Base-by-base conservation (phyloP, 2,888 invertebrate genomes). In the Amblyjoppa proteus region DNA sequence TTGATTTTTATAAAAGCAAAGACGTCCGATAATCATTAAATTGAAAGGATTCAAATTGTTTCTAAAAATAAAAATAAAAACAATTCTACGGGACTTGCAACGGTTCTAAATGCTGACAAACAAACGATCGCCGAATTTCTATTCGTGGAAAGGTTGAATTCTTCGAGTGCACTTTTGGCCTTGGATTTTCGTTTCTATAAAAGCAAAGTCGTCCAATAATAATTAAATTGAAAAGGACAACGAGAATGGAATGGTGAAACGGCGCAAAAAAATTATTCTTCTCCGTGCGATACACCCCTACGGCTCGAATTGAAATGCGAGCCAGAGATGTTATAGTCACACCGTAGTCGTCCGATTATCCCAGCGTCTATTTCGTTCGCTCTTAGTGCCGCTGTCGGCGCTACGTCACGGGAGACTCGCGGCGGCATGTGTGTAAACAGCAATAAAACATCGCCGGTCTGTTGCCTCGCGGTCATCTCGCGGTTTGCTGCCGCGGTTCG, bases 341-440 rank as follows among this genome's bases (percentile, higher is more conserved):
- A 58, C 58, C 3, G 58, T 58, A 25, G 28, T 58, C 58, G 20
- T 58, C 28, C 13, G 28, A 58, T 25, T 25, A 58, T 58, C 9
- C 13, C 28, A 13, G 25, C 13, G 13, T 58, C 58, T 58, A 58
- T 58, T 58, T 58, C 28, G 58, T 28, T 58, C 25, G 58, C 13
- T 9, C 25, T 58, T 11, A 58, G 58, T 58, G 25, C 58, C 58
- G 58, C 58, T 25, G 56, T 78, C 38, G 76, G 75, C 70, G 38
- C 74, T 68, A 73, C 66, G 78, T 82, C 82, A 51, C 83, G 71
- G 66, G 75, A 81, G 85, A 80, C 76, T 83, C 86, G 74, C 83
- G 88, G 89, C 90, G 89, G 91, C 92, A 92, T 92, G 92, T 92
- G 92, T 92, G 91, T 92, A 92, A 92, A 92, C 92, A 92, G 92